A percentile compares a stretch with the other conserved stretches of the same genome.
Evolutionary conservation across 2,888 invertebrate genomes (phyloP).

Genomic region (Exephanes ischioxanthus): DNA sequence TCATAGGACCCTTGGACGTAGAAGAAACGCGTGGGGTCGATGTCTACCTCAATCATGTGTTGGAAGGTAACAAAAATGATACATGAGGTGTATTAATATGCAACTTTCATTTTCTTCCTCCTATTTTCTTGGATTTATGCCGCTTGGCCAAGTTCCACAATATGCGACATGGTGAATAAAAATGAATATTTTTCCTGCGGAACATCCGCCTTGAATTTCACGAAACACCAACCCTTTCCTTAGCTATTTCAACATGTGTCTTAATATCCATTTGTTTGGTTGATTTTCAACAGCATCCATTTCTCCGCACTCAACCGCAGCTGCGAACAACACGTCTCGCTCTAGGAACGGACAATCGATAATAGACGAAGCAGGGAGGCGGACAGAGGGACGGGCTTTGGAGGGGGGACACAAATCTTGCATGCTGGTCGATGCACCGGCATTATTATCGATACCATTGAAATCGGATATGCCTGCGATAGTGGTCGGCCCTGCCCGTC

Average conservation of each 20-base stretch:
- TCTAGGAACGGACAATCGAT: neutral
- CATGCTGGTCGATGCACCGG: constrained; percentile 35
- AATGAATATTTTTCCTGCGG: neutral
- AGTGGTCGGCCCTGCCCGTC: neutral
- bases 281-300: neutral
- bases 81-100: neutral
- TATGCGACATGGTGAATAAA: neutral
- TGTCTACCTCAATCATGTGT: too few species aligned
- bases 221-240: neutral
- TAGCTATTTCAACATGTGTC: neutral
- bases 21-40: too few species aligned
- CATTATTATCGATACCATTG: constrained; percentile 76
- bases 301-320: neutral
- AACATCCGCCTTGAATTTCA: neutral
- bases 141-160: too few species aligned
- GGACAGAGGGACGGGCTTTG: neutral
- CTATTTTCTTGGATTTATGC: too few species aligned
- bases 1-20: too few species aligned
- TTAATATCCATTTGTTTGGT: neutral
- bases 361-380: neutral
- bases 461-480: constrained; percentile 75
- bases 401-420: neutral
- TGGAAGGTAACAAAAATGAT: too few species aligned
- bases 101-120: neutral
- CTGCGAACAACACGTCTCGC: neutral